A percentile compares a stretch with the other conserved stretches of the same genome.
These are phyloP conservation scores for Gobio occitaniae DNA, from an alignment of 2,797 vertebrate species.

Conservation along the genomic window DNA sequence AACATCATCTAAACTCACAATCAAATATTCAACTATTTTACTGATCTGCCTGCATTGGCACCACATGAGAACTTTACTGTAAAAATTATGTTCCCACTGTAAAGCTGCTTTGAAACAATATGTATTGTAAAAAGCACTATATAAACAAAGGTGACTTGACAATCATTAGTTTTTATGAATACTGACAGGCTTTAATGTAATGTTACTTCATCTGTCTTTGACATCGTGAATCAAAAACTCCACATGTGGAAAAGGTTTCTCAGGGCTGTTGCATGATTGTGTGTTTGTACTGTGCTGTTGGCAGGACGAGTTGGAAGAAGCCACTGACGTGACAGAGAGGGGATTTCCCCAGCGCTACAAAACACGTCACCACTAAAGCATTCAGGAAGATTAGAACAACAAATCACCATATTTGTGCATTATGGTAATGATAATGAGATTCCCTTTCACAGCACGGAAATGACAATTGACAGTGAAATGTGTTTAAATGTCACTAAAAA, in stretches of 20 bases:
- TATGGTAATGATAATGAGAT: neutral
- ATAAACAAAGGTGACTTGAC: no score
- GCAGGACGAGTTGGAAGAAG: slow-evolving; percentile 52
- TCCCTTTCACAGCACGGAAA: neutral
- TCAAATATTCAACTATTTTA: no score
- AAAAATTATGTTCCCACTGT: no score
- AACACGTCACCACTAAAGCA: slow-evolving; percentile 79
- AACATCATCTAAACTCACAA: neutral
- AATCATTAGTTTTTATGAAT: neutral
- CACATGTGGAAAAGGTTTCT: slow-evolving; percentile 6
- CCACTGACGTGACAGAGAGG: slow-evolving; percentile 66
- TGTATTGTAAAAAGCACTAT: no score
- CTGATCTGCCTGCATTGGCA: no score
- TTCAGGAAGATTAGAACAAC: slow-evolving; percentile 75
- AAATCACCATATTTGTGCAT: neutral
- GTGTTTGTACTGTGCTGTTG: slow-evolving; percentile 30
- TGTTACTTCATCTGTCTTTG: neutral
- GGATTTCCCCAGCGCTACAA: slow-evolving; percentile 76
- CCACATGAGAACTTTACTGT: no score
- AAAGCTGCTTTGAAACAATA: no score
- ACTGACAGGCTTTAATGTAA: neutral
- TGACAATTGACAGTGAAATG: neutral
- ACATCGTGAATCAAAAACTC: neutral
- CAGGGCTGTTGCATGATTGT: neutral
- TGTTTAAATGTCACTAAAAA: neutral